Percentiles rank a stretch among this genome's conserved stretches.
phyloP scores from a whole-genome alignment of 2,888 invertebrate species.

The Hydriomena furcata region DNA sequence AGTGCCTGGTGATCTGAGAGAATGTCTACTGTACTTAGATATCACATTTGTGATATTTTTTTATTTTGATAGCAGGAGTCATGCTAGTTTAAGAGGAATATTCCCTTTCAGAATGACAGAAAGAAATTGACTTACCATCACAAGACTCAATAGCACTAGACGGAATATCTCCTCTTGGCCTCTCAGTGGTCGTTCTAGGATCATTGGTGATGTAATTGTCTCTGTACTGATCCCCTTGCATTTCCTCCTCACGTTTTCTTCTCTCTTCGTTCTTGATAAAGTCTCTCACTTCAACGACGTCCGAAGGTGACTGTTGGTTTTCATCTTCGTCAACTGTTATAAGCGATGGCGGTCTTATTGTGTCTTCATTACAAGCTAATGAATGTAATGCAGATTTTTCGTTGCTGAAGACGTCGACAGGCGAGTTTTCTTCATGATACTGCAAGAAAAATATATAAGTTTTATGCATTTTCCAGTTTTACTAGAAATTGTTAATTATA shows the following conservation, averaged over 20 bases:
- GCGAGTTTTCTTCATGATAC: constrained; percentile 85
- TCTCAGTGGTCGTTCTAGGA: constrained; percentile 39
- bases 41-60: too few species aligned
- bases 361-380: constrained; percentile 70
- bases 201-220: constrained; percentile 37
- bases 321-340: constrained; percentile 53
- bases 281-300: constrained; percentile 68
- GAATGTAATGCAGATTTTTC: constrained; percentile 76
- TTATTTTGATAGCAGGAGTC: too few species aligned
- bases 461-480: too few species aligned
- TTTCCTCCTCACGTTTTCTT: constrained; percentile 63
- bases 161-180: constrained; percentile 72
- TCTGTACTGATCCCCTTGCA: constrained; percentile 73
- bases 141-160: constrained; percentile 71
- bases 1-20: too few species aligned
- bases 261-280: constrained; percentile 63
- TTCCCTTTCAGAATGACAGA: too few species aligned
- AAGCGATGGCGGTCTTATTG: constrained; percentile 54
- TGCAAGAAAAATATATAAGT: constrained; percentile 43
- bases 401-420: constrained; percentile 79
- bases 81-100: too few species aligned
- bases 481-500: too few species aligned
- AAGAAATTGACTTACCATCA: constrained; percentile 58
- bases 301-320: constrained; percentile 37
- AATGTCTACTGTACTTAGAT: too few species aligned